Base-by-base conservation (phyloP, 2,888 invertebrate genomes). In the Cecidostiba fungosa region DNA sequence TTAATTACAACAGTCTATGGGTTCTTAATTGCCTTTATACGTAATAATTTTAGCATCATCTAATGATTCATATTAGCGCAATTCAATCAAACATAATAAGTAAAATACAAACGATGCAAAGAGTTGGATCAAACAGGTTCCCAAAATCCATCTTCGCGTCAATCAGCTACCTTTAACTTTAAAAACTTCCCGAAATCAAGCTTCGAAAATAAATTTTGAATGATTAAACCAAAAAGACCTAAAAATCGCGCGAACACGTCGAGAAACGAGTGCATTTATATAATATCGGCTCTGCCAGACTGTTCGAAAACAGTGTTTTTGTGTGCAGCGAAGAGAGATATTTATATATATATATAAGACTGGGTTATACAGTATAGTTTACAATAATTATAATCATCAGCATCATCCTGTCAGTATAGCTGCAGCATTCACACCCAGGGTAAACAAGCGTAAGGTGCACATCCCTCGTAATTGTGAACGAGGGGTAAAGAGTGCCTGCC, bases 401-500 rank as follows among this genome's bases (percentile, higher is more conserved):
- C 16, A 16, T 54, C 59, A 10, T 59, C 23, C 6, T 23, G 23
- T 59, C 59, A 0, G n/a, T 4, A 14, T 29, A 26, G 66, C 12
- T 72, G 23, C 54, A n/a, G 36, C 59, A 14, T 74, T 92, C 89
- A 93, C 89, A 92, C 92, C 92, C 93, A 93, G 82, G 92, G 92
- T 90, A 92, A 90, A 88, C 93, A 92, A 89, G 92, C 91, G 89
- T 92, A 92, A 86, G 92, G 90, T 88, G 90, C 91, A 88, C 92
- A 92, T 86, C 89, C 91, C 89, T 92, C 89, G 79, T 91, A 91
- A 86, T 90, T 89, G 87, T 92, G 91, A 87, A 91, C 91, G 86
- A 92, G 91, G 88, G 93, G 92, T 89, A 92, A 89, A 89, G 92
- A 92, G 89, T 92, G 91, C 89, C 92, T 91, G 90, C 91, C 91